Conservation (phyloP, 2,797 vertebrate genomes). For the Ceryle rudis region DNA sequence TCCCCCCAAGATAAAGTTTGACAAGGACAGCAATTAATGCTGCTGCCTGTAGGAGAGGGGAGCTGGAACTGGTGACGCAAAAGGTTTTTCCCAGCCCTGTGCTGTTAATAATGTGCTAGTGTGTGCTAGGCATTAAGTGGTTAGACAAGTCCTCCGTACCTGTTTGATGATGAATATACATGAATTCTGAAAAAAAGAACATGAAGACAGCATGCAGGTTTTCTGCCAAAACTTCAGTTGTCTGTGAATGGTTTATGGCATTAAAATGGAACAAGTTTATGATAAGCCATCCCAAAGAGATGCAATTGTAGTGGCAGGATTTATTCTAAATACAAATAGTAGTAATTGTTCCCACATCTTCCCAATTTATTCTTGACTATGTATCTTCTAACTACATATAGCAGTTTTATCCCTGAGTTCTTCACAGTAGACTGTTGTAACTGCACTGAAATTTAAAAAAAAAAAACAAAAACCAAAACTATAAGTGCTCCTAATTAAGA, state of each 20-base stretch:
- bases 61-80: neutral
- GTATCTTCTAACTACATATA: neutral
- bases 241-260: neutral
- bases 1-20: neutral
- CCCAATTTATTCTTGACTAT: neutral
- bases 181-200: neutral
- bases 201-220: neutral
- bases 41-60: neutral
- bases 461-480: neutral
- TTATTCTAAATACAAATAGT: neutral
- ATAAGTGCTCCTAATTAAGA: neutral
- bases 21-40: neutral
- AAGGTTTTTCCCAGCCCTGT: constrained; percentile 12
- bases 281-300: neutral
- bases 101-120: neutral
- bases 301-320: neutral
- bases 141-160: neutral
- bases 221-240: neutral
- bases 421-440: neutral
- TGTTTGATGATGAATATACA: neutral
- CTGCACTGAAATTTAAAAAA: neutral
- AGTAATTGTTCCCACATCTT: neutral
- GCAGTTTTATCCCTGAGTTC: neutral
- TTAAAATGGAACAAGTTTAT: neutral
- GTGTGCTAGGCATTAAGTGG: neutral